Percentiles rank a stretch among this genome's conserved stretches.
Conservation (phyloP, 1,140 invertebrate genomes). For the Leptopilina clavipes region DNA sequence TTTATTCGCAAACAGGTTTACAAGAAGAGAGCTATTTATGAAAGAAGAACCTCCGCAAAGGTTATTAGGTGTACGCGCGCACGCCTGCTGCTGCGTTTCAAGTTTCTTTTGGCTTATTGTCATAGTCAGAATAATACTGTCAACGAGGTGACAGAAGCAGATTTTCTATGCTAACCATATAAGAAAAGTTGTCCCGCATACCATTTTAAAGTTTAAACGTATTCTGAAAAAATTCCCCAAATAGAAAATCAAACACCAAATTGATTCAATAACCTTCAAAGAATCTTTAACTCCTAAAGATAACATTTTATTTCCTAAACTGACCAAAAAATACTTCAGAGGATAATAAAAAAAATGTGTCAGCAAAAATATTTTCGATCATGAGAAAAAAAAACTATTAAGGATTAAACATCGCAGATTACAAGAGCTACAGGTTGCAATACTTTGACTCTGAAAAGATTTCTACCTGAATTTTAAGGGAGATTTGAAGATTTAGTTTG, state of each 20-base stretch:
- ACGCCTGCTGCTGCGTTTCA: slow-evolving; percentile 34
- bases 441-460: slow-evolving; percentile 9
- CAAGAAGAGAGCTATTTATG: slow-evolving; percentile 30
- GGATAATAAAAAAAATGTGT: not conserved
- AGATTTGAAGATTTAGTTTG: slow-evolving; percentile 1
- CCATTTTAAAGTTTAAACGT: not conserved
- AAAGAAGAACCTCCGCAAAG: slow-evolving; percentile 29
- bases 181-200: not conserved
- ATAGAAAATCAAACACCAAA: not conserved
- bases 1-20: slow-evolving; percentile 33
- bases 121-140: slow-evolving; percentile 9
- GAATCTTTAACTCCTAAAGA: not conserved
- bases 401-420: slow-evolving; percentile 3
- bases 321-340: not conserved
- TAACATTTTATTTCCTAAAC: too few relatives aligned
- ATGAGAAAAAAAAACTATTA: not conserved
- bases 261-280: not conserved
- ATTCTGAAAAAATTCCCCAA: not conserved
- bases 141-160: slow-evolving; percentile 26
- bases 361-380: slow-evolving; percentile 4
- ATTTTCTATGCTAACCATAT: not conserved
- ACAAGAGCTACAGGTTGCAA: not conserved
- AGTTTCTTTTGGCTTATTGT: slow-evolving; percentile 28
- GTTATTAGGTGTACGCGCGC: slow-evolving; percentile 32
- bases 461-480: not conserved